Percentiles rank a stretch among this genome's conserved stretches.
Evolutionary conservation across 1,140 invertebrate species (phyloP).

Genomic region (Leptonema lineaticorne): DNA sequence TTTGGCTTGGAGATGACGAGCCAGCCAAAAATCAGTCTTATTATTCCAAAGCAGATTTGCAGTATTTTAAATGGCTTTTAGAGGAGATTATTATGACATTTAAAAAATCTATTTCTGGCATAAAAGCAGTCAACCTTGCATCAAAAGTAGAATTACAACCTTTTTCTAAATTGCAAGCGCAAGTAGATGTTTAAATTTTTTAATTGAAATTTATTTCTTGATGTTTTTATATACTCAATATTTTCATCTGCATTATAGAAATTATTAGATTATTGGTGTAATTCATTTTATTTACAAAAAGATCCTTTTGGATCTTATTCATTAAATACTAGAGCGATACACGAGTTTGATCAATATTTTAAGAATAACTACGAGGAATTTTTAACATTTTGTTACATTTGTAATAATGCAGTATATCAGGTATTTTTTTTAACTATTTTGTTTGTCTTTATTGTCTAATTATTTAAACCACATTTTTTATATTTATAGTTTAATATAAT

Average conservation of each 20-base stretch:
- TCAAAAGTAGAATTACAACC: neutral
- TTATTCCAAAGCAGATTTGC: neutral
- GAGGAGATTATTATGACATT: neutral
- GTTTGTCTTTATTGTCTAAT: neutral
- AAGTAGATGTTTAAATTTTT: slow-evolving; percentile 11
- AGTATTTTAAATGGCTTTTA: slow-evolving; percentile 18
- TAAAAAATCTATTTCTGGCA: neutral
- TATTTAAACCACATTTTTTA: neutral
- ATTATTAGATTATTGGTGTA: slow-evolving; percentile 10
- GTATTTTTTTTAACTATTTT: neutral
- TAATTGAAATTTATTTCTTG: neutral
- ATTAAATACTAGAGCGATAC: slow-evolving; percentile 1
- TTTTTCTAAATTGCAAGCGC: neutral
- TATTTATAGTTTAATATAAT: neutral
- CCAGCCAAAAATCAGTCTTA: neutral
- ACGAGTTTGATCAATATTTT: slow-evolving; percentile 19
- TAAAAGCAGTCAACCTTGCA: neutral
- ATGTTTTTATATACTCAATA: neutral
- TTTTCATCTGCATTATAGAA: neutral
- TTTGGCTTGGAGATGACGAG: slow-evolving; percentile 1
- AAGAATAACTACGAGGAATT: neutral
- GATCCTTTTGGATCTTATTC: neutral
- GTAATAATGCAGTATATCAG: neutral
- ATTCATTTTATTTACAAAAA: slow-evolving; percentile 5
- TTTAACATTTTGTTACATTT: neutral